phyloP scores from a whole-genome alignment of 2,888 invertebrate genomes.

The Bibio marci region DNA sequence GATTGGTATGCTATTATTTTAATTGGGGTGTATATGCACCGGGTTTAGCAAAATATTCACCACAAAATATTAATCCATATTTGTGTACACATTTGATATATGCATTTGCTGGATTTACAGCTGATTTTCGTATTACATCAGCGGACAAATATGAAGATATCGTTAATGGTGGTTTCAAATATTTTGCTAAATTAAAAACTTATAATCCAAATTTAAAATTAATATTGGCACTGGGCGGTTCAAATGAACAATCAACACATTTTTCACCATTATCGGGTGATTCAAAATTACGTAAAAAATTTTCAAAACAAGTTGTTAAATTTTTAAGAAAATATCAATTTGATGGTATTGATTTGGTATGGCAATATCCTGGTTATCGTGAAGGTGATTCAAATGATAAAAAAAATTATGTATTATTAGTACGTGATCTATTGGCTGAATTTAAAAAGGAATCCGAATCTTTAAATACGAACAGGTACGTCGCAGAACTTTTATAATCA shows the following conservation, averaged over 20 bases:
- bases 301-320: constrained; percentile 68
- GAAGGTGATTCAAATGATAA: constrained; percentile 62
- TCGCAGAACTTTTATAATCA: too few relatives aligned
- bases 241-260: constrained; percentile 79
- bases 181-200: constrained; percentile 82
- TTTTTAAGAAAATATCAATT: constrained; percentile 84
- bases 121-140: constrained; percentile 77
- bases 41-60: constrained; percentile 78
- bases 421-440: constrained; percentile 75
- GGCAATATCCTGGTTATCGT: constrained; percentile 38
- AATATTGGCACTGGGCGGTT: constrained; percentile 77
- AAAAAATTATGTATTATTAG: constrained; percentile 74
- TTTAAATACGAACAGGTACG: constrained; percentile 55
- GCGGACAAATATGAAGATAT: constrained; percentile 93
- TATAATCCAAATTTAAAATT: constrained; percentile 86
- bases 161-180: constrained; percentile 89
- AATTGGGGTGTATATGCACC: constrained; percentile 89
- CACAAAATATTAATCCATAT: constrained; percentile 89
- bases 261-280: constrained; percentile 83
- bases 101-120: constrained; percentile 83
- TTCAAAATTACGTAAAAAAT: constrained; percentile 54
- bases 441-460: constrained; percentile 74
- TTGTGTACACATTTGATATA: constrained; percentile 86
- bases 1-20: constrained; percentile 82
- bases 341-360: constrained; percentile 83